Evolutionary conservation across 2,113 vertebrate species (phyloP).

Genomic region (Anhinga anhinga): DNA sequence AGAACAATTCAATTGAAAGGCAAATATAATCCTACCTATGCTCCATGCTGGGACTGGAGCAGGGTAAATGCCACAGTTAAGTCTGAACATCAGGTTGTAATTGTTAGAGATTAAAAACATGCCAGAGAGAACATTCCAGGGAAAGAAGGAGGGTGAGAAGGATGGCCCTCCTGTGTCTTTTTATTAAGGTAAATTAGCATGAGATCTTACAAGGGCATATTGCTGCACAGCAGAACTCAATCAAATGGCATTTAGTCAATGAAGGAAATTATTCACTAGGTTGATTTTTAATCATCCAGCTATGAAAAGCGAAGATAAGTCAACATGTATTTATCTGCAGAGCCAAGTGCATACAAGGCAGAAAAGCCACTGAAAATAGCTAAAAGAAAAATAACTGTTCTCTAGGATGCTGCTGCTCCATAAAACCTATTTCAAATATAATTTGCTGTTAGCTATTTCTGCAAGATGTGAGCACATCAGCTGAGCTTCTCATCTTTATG

Average conservation of each 20-base stretch:
- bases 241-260: neutral
- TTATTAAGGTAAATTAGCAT: slow-evolving; percentile 11
- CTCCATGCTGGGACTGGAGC: neutral
- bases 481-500: neutral
- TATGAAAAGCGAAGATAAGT: neutral
- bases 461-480: neutral
- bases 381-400: neutral
- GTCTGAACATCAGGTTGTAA: slow-evolving; percentile 48
- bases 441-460: neutral
- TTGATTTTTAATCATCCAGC: neutral
- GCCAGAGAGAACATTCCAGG: slow-evolving; percentile 54
- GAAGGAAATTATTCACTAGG: slow-evolving; percentile 3
- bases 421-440: neutral
- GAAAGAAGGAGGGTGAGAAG: slow-evolving; percentile 1
- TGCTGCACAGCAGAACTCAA: neutral
- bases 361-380: neutral
- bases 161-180: neutral
- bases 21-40: slow-evolving; percentile 33
- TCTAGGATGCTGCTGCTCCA: neutral
- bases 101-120: slow-evolving; percentile 54
- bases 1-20: slow-evolving; percentile 24
- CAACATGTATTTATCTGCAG: neutral
- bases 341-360: neutral
- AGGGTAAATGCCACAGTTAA: slow-evolving; percentile 49
- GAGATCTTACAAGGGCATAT: neutral